Evolutionary conservation across 1,140 invertebrate genomes (phyloP), one percentile per base, ranked within the genome.

Genomic region (Leptopilina clavipes): DNA sequence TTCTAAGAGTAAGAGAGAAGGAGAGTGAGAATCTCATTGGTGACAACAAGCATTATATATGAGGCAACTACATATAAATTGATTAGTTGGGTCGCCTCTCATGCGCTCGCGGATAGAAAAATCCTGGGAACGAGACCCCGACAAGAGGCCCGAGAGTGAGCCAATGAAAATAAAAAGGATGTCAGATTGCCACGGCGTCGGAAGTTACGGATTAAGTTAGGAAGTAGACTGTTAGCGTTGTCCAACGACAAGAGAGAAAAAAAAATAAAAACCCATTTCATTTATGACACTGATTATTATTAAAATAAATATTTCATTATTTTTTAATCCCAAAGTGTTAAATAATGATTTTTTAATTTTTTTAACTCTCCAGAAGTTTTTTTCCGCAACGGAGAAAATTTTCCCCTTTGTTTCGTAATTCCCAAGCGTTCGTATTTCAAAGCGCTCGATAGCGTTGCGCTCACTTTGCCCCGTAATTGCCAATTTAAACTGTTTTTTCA

Each of bases 161-260:
- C 84, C 86, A 90, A 90, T 90, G 87, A 90, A 90, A 90, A 90
- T 90, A 90, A 90, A 90, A 90, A 90, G 89, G 89, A 90, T 90
- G 89, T 90, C 89, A 90, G 89, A 90, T 90, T 90, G 89, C 87
- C 87, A 88, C 88, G 87, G 89, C 89, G 88, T 90, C 89, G 89
- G 89, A 90, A 90, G 89, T 87, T 89, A 89, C 89, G 89, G 89
- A 90, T 90, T 90, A 90, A 90, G 89, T 90, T 90, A 90, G 89
- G 89, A 90, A 90, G 89, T 89, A 85, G 89, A 90, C 89, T 87
- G 89, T 90, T 90, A 90, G 88, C 83, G 84, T 86, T 82, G 83
- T 81, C 83, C 80, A 75, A 83, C 81, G 82, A 77, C 25, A 80
- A 82, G 70, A 83, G 76, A 83, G 70, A 78, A 70, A 37, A 43